Evolutionary conservation across 2,113 vertebrate genomes (phyloP), one percentile per base, ranked within the genome.

Genomic region (Seriola quinqueradiata): DNA sequence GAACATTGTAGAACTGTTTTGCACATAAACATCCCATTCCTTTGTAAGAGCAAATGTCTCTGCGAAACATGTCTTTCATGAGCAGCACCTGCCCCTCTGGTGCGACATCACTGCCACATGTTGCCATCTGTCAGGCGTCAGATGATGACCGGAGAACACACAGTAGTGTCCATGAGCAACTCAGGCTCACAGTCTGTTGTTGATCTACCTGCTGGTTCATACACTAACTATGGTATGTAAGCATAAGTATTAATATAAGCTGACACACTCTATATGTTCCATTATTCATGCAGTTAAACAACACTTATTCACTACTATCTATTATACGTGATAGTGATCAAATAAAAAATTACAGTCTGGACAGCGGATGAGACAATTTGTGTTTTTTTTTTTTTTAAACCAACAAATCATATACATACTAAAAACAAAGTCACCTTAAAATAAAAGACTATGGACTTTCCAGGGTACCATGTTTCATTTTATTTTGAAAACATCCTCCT

Each of bases 401-500:
- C 8, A 5, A 28, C 8, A 38, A 38, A 38, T 38, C 8, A 5
- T 38, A 38, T 38, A 38, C 8, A 38, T 38, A 38, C 8, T 7
- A 38, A 38, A 38, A 38, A 5, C 38, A 48, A 48, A 60, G 25
- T 42, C 48, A 57, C 46, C 4, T 16, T 17, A 48, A 48, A 48
- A 14, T 48, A 17, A 17, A 9, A 17, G 58, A 60, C 32, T 60
- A 4, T 66, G 14, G 44, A 11, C 3, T 36, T 60, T 13, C 17
- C 32, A 12, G 3, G 19, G 7, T 38, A 50, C 4, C 23, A 25
- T n/a, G 75, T 42, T 66, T 63, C 21, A 59, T 72, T 57, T 38
- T 28, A 57, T 75, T 36, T 68, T 55, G 25, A 65, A 59, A 65
- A 54, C 34, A 70, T 60, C 36, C 34, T 48, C 17, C 17, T 28